These are phyloP conservation scores for Apostichopus parvimensis DNA, from an alignment of 35 echinoderm and acorn worm genomes.

Conservation along the genomic window DNA sequence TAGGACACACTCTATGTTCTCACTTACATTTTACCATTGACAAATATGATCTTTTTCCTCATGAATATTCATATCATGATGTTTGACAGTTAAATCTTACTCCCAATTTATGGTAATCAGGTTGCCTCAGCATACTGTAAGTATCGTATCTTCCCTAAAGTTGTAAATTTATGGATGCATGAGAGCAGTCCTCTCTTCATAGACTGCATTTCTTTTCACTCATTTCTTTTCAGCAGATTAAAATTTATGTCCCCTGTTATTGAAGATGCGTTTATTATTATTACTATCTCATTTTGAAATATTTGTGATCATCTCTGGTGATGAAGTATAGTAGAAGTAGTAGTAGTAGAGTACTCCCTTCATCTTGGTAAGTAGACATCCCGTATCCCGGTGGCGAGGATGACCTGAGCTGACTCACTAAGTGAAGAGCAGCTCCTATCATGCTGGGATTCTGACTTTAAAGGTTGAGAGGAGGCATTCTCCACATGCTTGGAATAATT, in stretches of 20 bases:
- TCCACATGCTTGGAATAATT: conserved; percentile 35
- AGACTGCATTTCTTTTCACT: not conserved
- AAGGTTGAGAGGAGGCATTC: conserved; percentile 26
- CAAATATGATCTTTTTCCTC: too few relatives aligned
- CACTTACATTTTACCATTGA: too few relatives aligned
- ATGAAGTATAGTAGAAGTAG: not conserved
- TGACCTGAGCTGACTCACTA: not conserved
- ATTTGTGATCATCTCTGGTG: not conserved
- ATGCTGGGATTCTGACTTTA: conserved; percentile 16
- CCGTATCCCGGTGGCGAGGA: not conserved
- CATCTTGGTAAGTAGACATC: too few relatives aligned
- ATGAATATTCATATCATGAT: too few relatives aligned
- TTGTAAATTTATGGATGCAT: too few relatives aligned
- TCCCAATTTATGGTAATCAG: too few relatives aligned
- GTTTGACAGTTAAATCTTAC: too few relatives aligned
- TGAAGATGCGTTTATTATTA: not conserved
- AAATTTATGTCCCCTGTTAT: not conserved
- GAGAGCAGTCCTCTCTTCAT: not conserved
- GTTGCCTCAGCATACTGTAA: too few relatives aligned
- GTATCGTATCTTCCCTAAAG: too few relatives aligned
- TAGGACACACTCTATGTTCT: too few relatives aligned
- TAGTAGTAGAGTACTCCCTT: not conserved
- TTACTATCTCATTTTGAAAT: not conserved
- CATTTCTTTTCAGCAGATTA: not conserved
- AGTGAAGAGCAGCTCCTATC: not conserved